A percentile compares a stretch with the other conserved stretches of the same genome.
Conservation (phyloP, 2,888 invertebrate genomes). For the Choristoneura rosaceana region DNA sequence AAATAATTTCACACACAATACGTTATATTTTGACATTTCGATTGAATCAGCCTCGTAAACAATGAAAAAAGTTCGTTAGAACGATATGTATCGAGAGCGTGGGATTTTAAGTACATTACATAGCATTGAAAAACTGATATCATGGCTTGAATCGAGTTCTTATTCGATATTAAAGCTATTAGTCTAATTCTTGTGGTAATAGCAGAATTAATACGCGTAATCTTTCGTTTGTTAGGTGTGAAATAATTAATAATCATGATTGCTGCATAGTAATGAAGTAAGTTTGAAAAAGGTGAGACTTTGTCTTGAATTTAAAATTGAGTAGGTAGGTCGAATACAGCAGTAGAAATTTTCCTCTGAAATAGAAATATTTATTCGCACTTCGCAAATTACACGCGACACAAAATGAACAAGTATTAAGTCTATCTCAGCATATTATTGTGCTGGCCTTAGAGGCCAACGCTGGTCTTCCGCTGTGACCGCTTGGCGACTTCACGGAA, state of each 20-base stretch:
- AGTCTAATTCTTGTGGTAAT: constrained; percentile 35
- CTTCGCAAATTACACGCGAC: no score
- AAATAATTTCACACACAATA: constrained; percentile 27
- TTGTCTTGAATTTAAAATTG: no score
- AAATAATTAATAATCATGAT: constrained; percentile 5
- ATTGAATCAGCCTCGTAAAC: constrained; percentile 38
- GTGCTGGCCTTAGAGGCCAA: no score
- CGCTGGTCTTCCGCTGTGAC: no score
- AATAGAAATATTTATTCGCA: no score
- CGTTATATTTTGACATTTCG: constrained; percentile 24
- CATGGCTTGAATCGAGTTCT: constrained; percentile 10
- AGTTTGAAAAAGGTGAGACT: background rate
- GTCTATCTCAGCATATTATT: no score
- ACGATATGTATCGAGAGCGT: constrained; percentile 50
- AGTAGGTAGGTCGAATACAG: no score
- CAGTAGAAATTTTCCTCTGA: no score
- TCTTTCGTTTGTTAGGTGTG: constrained; percentile 27
- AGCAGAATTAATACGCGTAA: constrained; percentile 15
- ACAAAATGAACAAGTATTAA: no score
- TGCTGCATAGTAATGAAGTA: background rate
- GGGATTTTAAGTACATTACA: constrained; percentile 39
- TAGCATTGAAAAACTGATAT: constrained; percentile 23
- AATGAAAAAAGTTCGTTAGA: constrained; percentile 38
- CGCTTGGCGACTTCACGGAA: no score
- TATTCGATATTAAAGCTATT: constrained; percentile 22